Evolutionary conservation across 2,113 vertebrate genomes (phyloP).

Genomic region (Casuarius casuarius): DNA sequence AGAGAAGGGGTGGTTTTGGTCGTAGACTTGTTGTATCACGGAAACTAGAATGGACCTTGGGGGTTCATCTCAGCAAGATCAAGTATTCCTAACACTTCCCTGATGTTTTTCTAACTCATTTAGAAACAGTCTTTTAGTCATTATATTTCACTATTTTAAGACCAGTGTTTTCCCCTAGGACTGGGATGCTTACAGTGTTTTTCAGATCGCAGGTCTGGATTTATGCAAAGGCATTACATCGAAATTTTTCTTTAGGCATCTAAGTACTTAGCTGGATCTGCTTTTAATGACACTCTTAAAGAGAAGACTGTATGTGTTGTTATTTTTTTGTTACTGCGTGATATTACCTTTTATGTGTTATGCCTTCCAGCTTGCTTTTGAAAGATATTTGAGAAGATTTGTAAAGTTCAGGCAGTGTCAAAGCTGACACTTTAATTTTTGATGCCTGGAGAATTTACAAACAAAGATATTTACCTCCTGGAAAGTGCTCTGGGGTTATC

Average conservation of each 20-base stretch:
- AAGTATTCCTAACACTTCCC: background rate
- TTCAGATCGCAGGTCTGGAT: background rate
- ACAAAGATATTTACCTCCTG: background rate
- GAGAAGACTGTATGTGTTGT: too few species aligned
- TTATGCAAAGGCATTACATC: background rate
- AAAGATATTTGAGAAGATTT: background rate
- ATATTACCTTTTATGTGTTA: background rate
- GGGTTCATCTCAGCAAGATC: background rate
- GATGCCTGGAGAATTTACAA: background rate
- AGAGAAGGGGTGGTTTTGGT: background rate
- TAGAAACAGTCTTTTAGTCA: background rate
- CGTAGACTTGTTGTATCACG: rapidly evolving
- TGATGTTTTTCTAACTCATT: background rate
- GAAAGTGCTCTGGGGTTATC: background rate
- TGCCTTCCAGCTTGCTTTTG: background rate
- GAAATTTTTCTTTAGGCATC: background rate
- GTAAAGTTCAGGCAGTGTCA: background rate
- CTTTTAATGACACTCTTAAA: background rate
- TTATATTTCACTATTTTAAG: background rate
- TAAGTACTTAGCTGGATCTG: background rate
- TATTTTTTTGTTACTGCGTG: background rate
- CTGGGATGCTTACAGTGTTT: background rate
- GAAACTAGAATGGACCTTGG: background rate
- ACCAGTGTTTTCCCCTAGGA: background rate
- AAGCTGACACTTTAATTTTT: background rate